A percentile compares a stretch with the other conserved stretches of the same genome.
Conservation (phyloP, 1,140 invertebrate genomes). For the Heliothis subflexa region DNA sequence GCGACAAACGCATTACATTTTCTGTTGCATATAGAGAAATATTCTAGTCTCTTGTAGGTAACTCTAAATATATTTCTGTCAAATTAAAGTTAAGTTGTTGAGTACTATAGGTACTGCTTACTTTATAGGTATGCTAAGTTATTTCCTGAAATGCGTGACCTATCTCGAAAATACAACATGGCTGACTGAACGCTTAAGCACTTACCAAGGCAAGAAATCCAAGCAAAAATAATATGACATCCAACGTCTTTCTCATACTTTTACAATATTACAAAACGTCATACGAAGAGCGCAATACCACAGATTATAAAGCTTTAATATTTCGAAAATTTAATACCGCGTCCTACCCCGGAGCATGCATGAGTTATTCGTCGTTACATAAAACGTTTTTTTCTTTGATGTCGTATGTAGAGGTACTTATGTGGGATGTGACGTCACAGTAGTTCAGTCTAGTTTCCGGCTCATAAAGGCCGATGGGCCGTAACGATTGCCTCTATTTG, state of each 20-base stretch:
- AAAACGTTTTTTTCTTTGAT: slow-evolving; percentile 12
- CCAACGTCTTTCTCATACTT: too few relatives aligned
- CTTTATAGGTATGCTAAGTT: too few relatives aligned
- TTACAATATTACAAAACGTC: too few relatives aligned
- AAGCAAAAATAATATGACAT: too few relatives aligned
- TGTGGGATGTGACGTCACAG: slow-evolving; percentile 7
- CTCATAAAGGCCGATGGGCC: slow-evolving; percentile 62
- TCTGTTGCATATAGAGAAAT: background rate
- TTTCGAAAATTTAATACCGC: too few relatives aligned
- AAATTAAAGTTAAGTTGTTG: background rate
- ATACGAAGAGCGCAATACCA: too few relatives aligned
- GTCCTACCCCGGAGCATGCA: background rate
- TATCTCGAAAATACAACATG: too few relatives aligned
- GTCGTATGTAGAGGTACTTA: background rate
- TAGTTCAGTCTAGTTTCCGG: slow-evolving; percentile 65
- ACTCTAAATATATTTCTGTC: background rate
- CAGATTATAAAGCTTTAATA: too few relatives aligned
- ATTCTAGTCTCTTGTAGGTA: background rate
- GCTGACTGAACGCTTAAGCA: too few relatives aligned
- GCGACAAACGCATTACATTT: slow-evolving; percentile 20
- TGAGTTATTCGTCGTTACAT: slow-evolving; percentile 5
- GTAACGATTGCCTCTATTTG: slow-evolving; percentile 66
- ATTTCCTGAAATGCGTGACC: too few relatives aligned
- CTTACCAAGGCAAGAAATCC: too few relatives aligned
- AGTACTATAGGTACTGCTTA: background rate